Evolutionary conservation across 2,797 vertebrate species (phyloP).

Genomic region (Psittacula echo): DNA sequence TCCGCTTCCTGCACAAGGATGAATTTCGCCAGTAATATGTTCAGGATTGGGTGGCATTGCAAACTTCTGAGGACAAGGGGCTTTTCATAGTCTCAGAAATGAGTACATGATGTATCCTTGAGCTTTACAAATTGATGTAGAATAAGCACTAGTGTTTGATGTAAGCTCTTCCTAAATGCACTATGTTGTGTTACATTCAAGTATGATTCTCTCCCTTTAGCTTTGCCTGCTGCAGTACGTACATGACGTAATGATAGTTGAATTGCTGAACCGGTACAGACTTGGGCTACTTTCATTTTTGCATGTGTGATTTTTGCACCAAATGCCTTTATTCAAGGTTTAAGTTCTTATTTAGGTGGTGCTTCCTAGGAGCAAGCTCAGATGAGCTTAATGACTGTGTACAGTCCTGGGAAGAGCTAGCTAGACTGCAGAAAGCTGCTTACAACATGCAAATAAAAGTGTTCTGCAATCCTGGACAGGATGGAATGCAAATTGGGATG

Average conservation of each 20-base stretch:
- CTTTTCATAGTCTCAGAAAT: not conserved
- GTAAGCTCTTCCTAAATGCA: not conserved
- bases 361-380: not conserved
- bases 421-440: slow-evolving; percentile 4
- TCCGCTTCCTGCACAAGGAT: not conserved
- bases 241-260: not conserved
- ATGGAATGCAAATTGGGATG: not conserved
- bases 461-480: not conserved
- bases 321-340: not conserved
- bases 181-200: not conserved
- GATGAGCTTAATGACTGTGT: not conserved
- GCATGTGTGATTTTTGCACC: not conserved
- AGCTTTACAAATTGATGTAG: not conserved
- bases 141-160: not conserved
- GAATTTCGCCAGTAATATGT: not conserved
- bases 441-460: not conserved
- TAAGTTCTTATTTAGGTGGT: not conserved
- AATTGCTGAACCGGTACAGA: not conserved
- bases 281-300: not conserved
- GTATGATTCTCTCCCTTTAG: not conserved
- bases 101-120: not conserved
- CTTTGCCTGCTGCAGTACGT: not conserved
- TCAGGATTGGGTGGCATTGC: not conserved
- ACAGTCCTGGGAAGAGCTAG: not conserved
- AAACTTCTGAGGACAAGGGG: not conserved